Base-by-base conservation (phyloP, 1,140 invertebrate genomes). In the Diorhabda sublineata region DNA sequence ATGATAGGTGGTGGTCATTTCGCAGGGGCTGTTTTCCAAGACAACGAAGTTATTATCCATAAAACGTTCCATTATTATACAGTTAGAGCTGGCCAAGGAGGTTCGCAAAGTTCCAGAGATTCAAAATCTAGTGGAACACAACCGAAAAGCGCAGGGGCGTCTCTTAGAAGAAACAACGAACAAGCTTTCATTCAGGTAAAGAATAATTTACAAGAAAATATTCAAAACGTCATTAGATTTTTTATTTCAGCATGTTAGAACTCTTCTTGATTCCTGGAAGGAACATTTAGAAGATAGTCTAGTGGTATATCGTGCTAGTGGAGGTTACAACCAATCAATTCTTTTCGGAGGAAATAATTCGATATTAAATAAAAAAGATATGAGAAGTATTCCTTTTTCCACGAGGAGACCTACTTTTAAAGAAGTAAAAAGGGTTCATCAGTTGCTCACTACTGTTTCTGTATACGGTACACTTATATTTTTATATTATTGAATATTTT, bases 1-100 rank as follows among this genome's bases (percentile, higher is more conserved):
- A 92, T 95, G 90, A 81, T 93, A 8, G 91, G 91, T 4, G 92
- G 92, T 45, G 93, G 94, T 3, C 92, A 94, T 80, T 95, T 95
- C 85, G 93, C 93, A 62, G 93, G 89, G 6, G 92, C 89, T 45
- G 83, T 96, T 47, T 95, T 94, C 83, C 83, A 90, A 76, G 87
- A 90, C 83, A 81, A 80, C 4, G 81, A 87, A 71, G 79, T 86
- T 3, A 74, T 91, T n/a, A 79, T 86, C 3, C 94, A 96, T 78
- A 96, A 96, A 82, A 95, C 94, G 2, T 90, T 93, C 76, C 94
- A 96, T 81, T 90, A 89, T 59, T 97, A 97, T 78, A 92, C 92
- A 4, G 91, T 94, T 1, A 80, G 93, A 61, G 88, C 92, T 0
- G 93, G 93, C 59, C 91, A 95, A 79, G 94, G 94, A 1, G 90